These are phyloP conservation scores for Iguana delicatissima DNA, from an alignment of 2,797 vertebrate genomes.

Conservation along the genomic window DNA sequence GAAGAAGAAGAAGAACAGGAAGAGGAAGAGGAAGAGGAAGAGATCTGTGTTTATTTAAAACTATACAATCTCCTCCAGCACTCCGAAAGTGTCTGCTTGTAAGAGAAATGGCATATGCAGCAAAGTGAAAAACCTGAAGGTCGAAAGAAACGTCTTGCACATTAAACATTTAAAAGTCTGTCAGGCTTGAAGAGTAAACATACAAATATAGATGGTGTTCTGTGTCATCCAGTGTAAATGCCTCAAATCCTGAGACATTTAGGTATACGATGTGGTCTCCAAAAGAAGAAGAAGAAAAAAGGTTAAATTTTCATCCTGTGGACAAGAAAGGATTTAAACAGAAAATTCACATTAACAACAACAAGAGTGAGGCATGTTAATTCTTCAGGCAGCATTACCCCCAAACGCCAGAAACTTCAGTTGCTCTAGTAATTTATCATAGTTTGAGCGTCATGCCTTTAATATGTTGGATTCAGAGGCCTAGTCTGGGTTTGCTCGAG, in stretches of 20 bases:
- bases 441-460: neutral
- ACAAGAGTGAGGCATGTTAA: neutral
- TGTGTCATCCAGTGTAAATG: conserved; percentile 52
- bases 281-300: conserved; percentile 20
- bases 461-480: conserved; percentile 1
- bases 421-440: neutral
- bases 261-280: conserved; percentile 17
- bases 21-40: neutral
- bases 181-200: conserved; percentile 59
- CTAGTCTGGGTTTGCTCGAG: neutral
- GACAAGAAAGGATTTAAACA: conserved; percentile 27
- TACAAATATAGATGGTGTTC: conserved; percentile 54
- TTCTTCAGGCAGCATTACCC: neutral
- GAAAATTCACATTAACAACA: neutral
- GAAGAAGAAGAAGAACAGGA: neutral
- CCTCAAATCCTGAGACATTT: conserved; percentile 50
- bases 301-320: conserved; percentile 45
- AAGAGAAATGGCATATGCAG: conserved; percentile 33
- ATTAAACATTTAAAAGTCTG: conserved; percentile 64
- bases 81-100: conserved; percentile 37
- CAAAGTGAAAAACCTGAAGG: conserved; percentile 39
- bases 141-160: conserved; percentile 51
- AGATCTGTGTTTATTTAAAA: conserved; percentile 26
- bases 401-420: neutral
- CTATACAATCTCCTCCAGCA: conserved; percentile 47